Evolutionary conservation across 92 coral and sea anemone species (phyloP), one percentile per base, ranked within the genome.

Genomic region (Actinostola sp.): DNA sequence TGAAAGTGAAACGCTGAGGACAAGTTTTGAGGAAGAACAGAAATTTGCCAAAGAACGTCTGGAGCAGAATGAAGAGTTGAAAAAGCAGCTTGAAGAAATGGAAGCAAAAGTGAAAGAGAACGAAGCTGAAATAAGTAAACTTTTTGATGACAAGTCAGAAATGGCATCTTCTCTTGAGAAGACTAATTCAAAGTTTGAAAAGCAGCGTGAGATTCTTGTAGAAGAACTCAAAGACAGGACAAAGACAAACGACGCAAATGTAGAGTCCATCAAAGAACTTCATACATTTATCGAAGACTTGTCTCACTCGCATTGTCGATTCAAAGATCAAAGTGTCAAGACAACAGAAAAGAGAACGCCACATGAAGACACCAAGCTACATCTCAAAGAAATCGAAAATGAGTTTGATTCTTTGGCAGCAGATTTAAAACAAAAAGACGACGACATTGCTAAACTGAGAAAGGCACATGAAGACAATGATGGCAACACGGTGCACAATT

Each of bases 1-100:
- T 50, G 79, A 63, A 52, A 19, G 76, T 41, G 73, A 45, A 33
- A 62, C 58, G 12, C 28, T 76, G 16, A 58, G 72, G 30, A 63
- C 46, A n/a, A 55, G 74, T 39, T 81, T 75, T 63, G 79, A 80
- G 24, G 86, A 86, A 58, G 84, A 75, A 44, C 71, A 75, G 29
- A 44, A 63, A 27, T 70, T 80, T 55, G 79, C 86, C 11, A 28
- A 68, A 56, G 79, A 86, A 25, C 70, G 82, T 24, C 82, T 76
- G 6, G 72, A 77, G 28, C 80, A 67, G 45, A 62, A 66, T 31
- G 62, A 76, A 48, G 43, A 51, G 8, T 46, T 86, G 30, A 76
- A 63, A 42, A 71, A 60, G 33, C 80, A 82, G 31, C 26, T 86
- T 7, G 69, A 71, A 21, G 81, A 71, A 36, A 29, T 67, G 44